A percentile compares a stretch with the other conserved stretches of the same genome.
Evolutionary conservation across 2,797 vertebrate genomes (phyloP).

Genomic region (Trichosurus vulpecula): DNA sequence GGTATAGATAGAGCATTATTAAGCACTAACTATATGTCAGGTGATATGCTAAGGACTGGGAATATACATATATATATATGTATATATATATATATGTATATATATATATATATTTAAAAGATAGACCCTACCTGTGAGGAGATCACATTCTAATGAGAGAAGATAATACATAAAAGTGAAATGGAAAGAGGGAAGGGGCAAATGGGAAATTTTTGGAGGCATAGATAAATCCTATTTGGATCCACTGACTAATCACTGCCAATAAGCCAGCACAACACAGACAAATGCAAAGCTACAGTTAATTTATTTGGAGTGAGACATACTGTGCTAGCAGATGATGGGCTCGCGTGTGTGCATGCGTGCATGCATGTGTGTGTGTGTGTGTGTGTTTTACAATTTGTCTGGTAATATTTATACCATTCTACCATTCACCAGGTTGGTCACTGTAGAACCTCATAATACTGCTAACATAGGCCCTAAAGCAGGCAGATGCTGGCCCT

Average conservation of each 20-base stretch:
- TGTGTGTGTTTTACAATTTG: too few species aligned
- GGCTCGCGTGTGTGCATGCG: too few species aligned
- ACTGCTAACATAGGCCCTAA: background rate
- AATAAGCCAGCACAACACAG: background rate
- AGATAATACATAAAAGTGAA: background rate
- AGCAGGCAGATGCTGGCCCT: background rate
- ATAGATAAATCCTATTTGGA: background rate
- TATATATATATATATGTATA: too few species aligned
- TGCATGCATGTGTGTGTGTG: too few species aligned
- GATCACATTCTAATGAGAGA: background rate
- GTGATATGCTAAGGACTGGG: background rate
- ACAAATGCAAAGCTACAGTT: background rate
- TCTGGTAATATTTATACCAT: background rate
- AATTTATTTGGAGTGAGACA: too few species aligned
- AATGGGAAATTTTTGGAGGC: background rate
- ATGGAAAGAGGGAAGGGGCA: background rate
- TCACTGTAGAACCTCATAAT: background rate
- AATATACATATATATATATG: too few species aligned
- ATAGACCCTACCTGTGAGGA: background rate
- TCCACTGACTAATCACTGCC: too few species aligned
- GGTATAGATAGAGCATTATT: background rate
- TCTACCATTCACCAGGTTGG: background rate
- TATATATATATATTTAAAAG: too few species aligned
- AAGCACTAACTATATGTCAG: background rate
- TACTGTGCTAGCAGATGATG: background rate